These are phyloP conservation scores for Calliopsis andreniformis DNA, from an alignment of 1,140 invertebrate species.

Conservation along the genomic window DNA sequence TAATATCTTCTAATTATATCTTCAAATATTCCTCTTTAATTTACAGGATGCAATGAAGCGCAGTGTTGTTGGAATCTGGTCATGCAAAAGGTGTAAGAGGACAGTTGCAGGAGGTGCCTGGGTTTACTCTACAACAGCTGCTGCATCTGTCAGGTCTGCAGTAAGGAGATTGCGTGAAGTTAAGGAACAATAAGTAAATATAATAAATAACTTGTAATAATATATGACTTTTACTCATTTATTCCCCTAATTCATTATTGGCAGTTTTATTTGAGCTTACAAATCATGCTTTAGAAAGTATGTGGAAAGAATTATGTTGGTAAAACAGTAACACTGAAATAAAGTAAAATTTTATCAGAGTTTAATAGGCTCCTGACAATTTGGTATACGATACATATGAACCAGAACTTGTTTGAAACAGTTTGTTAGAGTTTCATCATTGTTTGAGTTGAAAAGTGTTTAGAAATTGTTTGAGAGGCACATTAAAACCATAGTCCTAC, in stretches of 20 bases:
- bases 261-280: constrained; percentile 4
- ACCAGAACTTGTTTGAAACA: constrained; percentile 10
- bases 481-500: constrained; percentile 7
- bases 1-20: too few species aligned
- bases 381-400: constrained; percentile 28
- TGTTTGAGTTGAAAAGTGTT: background rate
- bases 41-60: constrained; percentile 99
- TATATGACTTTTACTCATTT: constrained; percentile 8
- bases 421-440: background rate
- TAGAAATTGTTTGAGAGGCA: constrained; percentile 33
- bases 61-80: constrained; percentile 98
- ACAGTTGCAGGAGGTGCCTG: constrained; percentile 98
- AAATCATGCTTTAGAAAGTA: background rate
- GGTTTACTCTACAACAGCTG: constrained; percentile 98
- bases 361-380: constrained; percentile 36
- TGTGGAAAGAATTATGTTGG: background rate
- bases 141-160: constrained; percentile 96
- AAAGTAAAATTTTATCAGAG: background rate
- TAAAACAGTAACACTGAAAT: constrained; percentile 11
- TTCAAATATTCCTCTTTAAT: too few species aligned
- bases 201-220: constrained; percentile 57
- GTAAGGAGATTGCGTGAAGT: constrained; percentile 98
- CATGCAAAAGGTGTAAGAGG: constrained; percentile 97
- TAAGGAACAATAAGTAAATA: constrained; percentile 90
- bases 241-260: background rate